These are phyloP conservation scores for Orgyia antiqua DNA, from an alignment of 2,888 invertebrate species.

Conservation along the genomic window DNA sequence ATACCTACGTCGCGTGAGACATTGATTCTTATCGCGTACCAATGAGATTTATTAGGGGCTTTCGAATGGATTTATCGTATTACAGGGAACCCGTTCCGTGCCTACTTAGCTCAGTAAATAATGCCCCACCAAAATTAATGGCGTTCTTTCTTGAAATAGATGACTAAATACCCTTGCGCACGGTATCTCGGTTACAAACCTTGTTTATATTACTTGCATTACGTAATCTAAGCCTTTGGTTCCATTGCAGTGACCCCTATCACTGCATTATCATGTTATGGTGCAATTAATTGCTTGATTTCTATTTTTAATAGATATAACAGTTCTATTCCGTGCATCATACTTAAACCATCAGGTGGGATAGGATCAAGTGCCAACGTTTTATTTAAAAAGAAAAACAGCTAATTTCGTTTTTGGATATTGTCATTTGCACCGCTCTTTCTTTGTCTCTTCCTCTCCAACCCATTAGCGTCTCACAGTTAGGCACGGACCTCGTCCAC, in stretches of 20 bases:
- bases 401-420: too few species aligned
- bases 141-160: conserved; percentile 73
- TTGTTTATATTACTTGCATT: conserved; percentile 60
- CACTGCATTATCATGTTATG: conserved; percentile 25
- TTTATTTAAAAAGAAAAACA: too few species aligned
- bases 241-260: conserved; percentile 49
- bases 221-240: conserved; percentile 63
- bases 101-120: conserved; percentile 73
- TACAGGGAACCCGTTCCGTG: conserved; percentile 72
- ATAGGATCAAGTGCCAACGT: too few species aligned
- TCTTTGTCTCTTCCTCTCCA: too few species aligned
- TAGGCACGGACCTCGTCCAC: too few species aligned
- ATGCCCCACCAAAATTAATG: conserved; percentile 69
- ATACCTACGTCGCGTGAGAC: conserved; percentile 72
- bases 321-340: too few species aligned
- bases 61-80: conserved; percentile 68
- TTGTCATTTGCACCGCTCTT: too few species aligned
- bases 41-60: conserved; percentile 70
- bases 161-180: conserved; percentile 70
- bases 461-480: too few species aligned
- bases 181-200: conserved; percentile 59
- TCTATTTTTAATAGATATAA: too few species aligned
- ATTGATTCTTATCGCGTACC: conserved; percentile 74
- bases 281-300: too few species aligned
- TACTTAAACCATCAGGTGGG: too few species aligned